phyloP scores from a whole-genome alignment of 2,797 vertebrate species.

The Esox lucius region DNA sequence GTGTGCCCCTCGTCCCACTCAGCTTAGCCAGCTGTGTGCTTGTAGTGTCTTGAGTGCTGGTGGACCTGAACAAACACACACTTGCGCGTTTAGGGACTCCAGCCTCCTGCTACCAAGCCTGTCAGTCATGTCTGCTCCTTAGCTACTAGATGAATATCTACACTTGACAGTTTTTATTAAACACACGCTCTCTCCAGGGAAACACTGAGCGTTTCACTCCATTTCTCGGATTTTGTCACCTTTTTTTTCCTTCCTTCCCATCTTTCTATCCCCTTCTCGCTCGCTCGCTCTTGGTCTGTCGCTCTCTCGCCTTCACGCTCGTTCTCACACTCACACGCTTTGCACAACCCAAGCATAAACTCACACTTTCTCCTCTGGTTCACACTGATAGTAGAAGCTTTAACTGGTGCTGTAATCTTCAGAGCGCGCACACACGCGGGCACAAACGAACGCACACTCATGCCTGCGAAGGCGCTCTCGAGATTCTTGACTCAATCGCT shows the following conservation, averaged over 20 bases:
- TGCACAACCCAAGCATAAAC: not conserved
- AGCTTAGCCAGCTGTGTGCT: slow-evolving; percentile 12
- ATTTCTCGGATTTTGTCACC: not conserved
- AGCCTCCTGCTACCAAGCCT: slow-evolving; percentile 7
- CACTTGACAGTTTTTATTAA: slow-evolving; percentile 23
- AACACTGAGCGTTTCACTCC: not conserved
- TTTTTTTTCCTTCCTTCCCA: not conserved
- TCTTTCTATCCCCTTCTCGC: not conserved
- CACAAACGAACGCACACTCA: not conserved
- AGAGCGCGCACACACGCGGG: not conserved
- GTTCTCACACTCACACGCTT: not conserved
- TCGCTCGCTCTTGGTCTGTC: slow-evolving; percentile 2
- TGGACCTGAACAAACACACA: slow-evolving; percentile 15
- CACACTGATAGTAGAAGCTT: not conserved
- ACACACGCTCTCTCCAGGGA: slow-evolving; percentile 16
- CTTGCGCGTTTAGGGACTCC: slow-evolving; percentile 4
- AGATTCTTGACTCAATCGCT: not conserved
- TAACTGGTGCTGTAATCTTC: not conserved
- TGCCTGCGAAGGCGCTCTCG: not conserved
- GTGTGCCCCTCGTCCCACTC: slow-evolving; percentile 4
- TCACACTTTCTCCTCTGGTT: not conserved
- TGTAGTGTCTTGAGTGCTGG: slow-evolving; percentile 1
- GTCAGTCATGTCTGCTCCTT: slow-evolving; percentile 29
- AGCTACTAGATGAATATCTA: slow-evolving; percentile 17
- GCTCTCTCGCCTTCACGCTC: not conserved